A percentile compares a stretch with the other conserved stretches of the same genome.
Conservation (phyloP, 2,797 vertebrate species). For the Chaunax sp. region DNA sequence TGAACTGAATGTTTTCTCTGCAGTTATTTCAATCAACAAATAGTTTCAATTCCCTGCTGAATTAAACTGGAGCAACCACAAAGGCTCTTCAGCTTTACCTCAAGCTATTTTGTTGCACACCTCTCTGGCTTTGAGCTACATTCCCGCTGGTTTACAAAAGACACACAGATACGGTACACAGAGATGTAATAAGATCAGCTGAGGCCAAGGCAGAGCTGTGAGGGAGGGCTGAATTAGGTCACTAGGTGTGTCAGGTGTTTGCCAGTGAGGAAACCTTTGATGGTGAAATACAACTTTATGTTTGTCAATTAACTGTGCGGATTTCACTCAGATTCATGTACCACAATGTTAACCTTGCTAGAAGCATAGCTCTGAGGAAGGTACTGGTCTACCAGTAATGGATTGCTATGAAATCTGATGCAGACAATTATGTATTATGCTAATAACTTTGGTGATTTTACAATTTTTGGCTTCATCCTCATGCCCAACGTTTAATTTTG, state of each 20-base stretch:
- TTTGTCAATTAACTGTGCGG: too few relatives aligned
- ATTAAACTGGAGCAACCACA: conserved; percentile 16
- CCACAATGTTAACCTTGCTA: background rate
- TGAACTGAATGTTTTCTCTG: conserved; percentile 12
- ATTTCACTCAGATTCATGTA: background rate
- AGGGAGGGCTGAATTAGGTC: conserved; percentile 47
- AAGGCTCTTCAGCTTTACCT: conserved; percentile 20
- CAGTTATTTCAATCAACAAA: conserved; percentile 15
- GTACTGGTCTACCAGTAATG: background rate
- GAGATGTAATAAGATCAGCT: conserved; percentile 32
- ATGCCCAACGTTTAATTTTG: too few relatives aligned
- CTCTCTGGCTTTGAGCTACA: background rate
- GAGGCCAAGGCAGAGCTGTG: conserved; percentile 17
- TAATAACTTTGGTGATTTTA: background rate
- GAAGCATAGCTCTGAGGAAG: background rate
- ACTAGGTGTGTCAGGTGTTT: conserved; percentile 49
- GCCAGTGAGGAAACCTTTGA: conserved; percentile 29
- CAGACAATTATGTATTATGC: background rate
- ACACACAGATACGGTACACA: conserved; percentile 10
- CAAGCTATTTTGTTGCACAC: conserved; percentile 17
- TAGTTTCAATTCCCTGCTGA: conserved; percentile 1
- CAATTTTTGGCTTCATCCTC: too few relatives aligned
- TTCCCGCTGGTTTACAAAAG: conserved; percentile 8
- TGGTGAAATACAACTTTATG: background rate
- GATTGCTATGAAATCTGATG: background rate